Evolutionary conservation across 2,888 invertebrate species (phyloP).

Genomic region (Pyrrhosoma nymphula): DNA sequence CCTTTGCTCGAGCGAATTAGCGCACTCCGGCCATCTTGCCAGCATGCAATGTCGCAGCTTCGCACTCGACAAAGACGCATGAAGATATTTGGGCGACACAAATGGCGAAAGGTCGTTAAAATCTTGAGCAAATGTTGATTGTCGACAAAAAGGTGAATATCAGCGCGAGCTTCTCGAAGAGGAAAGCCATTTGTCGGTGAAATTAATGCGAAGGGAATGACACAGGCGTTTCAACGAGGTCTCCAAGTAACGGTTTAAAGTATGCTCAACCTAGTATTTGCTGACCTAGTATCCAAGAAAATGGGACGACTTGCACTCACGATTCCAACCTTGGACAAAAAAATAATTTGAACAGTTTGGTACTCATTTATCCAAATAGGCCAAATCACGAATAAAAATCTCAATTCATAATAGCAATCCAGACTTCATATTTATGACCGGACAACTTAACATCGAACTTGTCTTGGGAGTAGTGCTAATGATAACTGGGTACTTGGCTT

Average conservation of each 20-base stretch:
- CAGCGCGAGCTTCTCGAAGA: background rate
- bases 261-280: background rate
- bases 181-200: background rate
- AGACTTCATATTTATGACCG: too few relatives aligned
- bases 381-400: too few relatives aligned
- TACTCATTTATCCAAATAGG: too few relatives aligned
- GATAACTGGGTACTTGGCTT: too few relatives aligned
- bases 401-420: too few relatives aligned
- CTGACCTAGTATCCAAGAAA: background rate
- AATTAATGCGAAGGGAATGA: background rate
- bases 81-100: background rate
- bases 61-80: background rate
- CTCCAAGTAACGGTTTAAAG: background rate
- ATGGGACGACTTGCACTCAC: background rate
- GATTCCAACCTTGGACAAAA: background rate
- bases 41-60: background rate
- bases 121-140: slow-evolving; percentile 9
- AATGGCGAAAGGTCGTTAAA: background rate
- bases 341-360: background rate
- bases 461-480: too few relatives aligned
- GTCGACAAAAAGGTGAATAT: background rate
- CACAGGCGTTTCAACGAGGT: background rate
- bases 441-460: too few relatives aligned
- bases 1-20: background rate
- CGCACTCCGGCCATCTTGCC: background rate